Conservation (phyloP, 2,888 invertebrate genomes). For the Eubasilissa splendida region DNA sequence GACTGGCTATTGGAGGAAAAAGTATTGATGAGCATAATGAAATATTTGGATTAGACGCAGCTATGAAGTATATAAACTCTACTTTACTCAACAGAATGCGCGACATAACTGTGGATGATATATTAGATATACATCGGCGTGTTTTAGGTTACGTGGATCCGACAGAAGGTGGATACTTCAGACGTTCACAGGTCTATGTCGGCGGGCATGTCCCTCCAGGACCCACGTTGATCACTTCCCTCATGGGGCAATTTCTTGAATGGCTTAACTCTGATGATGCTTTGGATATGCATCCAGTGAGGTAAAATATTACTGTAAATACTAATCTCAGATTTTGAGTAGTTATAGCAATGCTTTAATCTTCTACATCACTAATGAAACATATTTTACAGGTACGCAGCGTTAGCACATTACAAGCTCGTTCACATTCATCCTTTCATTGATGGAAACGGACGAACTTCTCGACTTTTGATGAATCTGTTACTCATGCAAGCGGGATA, state of each 20-base stretch:
- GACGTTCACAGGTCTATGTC: conserved; percentile 93
- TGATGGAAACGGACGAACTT: conserved; percentile 97
- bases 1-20: conserved; percentile 84
- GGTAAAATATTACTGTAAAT: conserved; percentile 62
- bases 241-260: conserved; percentile 91
- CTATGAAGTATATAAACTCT: conserved; percentile 93
- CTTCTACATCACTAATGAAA: background rate
- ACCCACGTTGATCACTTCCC: conserved; percentile 83
- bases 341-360: no score
- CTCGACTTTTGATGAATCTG: conserved; percentile 95
- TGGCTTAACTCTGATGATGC: conserved; percentile 95
- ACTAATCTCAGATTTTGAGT: no score
- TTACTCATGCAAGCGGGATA: conserved; percentile 96
- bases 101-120: conserved; percentile 86
- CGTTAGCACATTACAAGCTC: conserved; percentile 95
- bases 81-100: conserved; percentile 85
- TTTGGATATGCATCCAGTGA: conserved; percentile 88
- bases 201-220: conserved; percentile 95
- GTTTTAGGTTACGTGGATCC: conserved; percentile 97
- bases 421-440: conserved; percentile 98
- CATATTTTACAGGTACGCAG: conserved; percentile 82
- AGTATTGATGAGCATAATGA: conserved; percentile 98
- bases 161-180: conserved; percentile 89
- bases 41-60: conserved; percentile 93
- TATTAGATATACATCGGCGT: conserved; percentile 92